Evolutionary conservation across 2,888 invertebrate species (phyloP), one percentile per base, ranked within the genome.

Genomic region (Dasysyrphus tricinctus): DNA sequence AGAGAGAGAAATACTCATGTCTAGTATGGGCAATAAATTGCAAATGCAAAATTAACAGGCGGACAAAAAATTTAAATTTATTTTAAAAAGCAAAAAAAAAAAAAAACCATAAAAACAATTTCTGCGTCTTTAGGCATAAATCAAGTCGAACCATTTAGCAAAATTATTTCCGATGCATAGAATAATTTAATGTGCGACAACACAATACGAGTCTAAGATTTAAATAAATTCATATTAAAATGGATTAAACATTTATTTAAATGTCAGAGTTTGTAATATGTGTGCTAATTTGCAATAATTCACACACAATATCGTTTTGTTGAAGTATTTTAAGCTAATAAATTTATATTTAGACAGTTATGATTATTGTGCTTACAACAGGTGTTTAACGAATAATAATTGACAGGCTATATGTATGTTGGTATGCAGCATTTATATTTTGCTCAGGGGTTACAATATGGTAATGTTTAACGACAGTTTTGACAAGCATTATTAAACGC

Each of bases 311-410:
- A 12, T 51, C 34, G 67, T 34, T 49, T 34, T 51, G 44, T 29
- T 63, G 84, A 8, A 47, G 3, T 73, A 14, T 70, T 72, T 57
- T 57, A 73, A 74, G 74, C 78, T 73, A 77, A 70, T 81, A 78
- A 85, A 86, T 86, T 80, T 75, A 34, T 56, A 67, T 81, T 81
- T 73, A 57, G 81, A 77, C 85, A 69, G n/a, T 77, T 77, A 49
- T 67, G 70, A 76, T 75, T 80, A 63, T 49, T 51, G 75, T 29
- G 73, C 19, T 14, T 54, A 73, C 32, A 86, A 70, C 85, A 86
- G 81, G 85, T 86, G 85, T 51, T 51, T 70, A 70, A 54, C 34
- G n/a, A 44, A 44, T 24, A 63, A 32, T 51, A 51, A 69, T 75
- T 49, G 57, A 69, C 54, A 14, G 59, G n/a, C 29, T 32, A 14